Evolutionary conservation across 2,797 vertebrate species (phyloP), one percentile per base, ranked within the genome.

Genomic region (Australoheros facetus): DNA sequence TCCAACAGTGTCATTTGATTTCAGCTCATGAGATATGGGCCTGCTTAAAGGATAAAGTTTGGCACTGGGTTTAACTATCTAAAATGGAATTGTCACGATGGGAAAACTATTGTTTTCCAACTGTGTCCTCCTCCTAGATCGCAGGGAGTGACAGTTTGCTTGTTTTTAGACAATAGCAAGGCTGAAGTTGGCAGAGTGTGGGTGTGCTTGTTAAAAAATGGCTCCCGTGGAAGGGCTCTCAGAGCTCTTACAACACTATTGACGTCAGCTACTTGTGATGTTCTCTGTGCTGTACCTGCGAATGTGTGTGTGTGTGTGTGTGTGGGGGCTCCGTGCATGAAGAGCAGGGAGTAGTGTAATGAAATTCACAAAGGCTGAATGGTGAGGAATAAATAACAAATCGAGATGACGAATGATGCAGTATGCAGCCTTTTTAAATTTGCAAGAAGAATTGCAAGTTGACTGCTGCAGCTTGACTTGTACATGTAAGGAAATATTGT

Each of bases 241-340:
- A 89, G 78, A 83, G 81, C 92, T 90, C 79, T 89, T 82, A 85
- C 84, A 90, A 88, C 89, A 85, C 84, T 32, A 71, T 69, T 92
- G 92, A 93, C 92, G 89, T 93, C 92, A 90, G 80, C 83, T 88
- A 89, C 91, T 93, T 87, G 84, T 90, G 85, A 85, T 87, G 88
- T 85, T 84, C 84, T 87, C 76, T 72, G 73, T 39, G 48, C 48
- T 81, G 83, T 80, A 79, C 64, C 74, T 75, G 83, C 4, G 30
- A 71, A 71, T 70, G 71, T 57, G 59, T 57, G 76, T 66, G 75
- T 73, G 60, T 42, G 79, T 69, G 60, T 56, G 73, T 70, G 87
- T 81, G 91, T 78, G 62, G 62, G 60, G 86, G 84, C 80, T 69
- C 39, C 45, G 58, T 82, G 80, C 56, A 72, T 66, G 4, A 75